Percentiles rank a stretch among this genome's conserved stretches.
Conservation (phyloP, 2,113 vertebrate species). For the Aphyosemion australe region DNA sequence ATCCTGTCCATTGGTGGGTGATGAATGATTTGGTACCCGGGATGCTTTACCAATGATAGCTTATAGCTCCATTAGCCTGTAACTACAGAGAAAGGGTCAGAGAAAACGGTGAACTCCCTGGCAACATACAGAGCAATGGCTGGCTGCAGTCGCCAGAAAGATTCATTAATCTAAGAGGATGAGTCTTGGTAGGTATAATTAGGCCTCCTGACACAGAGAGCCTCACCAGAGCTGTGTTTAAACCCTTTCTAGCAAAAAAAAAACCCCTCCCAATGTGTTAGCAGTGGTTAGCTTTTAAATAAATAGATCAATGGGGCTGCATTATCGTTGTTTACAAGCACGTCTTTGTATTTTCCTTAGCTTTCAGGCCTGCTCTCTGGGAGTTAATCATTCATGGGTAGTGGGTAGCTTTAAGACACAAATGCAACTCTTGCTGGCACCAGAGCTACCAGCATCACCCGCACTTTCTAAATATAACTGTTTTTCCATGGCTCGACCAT, state of each 20-base stretch:
- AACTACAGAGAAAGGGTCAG: slow-evolving; percentile 72
- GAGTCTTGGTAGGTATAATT: slow-evolving; percentile 70
- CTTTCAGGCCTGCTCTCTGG: slow-evolving; percentile 48
- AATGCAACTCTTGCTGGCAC: slow-evolving; percentile 74
- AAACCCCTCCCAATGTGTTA: slow-evolving; percentile 35
- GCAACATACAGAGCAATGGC: slow-evolving; percentile 58
- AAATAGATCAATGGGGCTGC: slow-evolving; percentile 53
- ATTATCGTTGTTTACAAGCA: slow-evolving; percentile 53
- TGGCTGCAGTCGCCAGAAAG: slow-evolving; percentile 56
- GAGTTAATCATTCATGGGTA: slow-evolving; percentile 73
- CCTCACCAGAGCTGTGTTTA: slow-evolving; percentile 48
- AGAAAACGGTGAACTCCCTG: slow-evolving; percentile 63
- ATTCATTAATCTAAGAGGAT: slow-evolving; percentile 76
- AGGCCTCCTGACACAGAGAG: slow-evolving; percentile 70
- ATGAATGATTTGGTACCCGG: slow-evolving; percentile 63
- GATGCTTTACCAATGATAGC: slow-evolving; percentile 70
- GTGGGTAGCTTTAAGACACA: slow-evolving; percentile 73
- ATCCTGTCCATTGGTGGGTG: slow-evolving; percentile 70
- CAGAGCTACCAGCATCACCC: slow-evolving; percentile 69
- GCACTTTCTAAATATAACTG: slow-evolving; percentile 80
- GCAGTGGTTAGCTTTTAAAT: slow-evolving; percentile 46
- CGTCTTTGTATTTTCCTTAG: slow-evolving; percentile 45
- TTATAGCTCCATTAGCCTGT: slow-evolving; percentile 73
- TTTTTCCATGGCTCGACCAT: slow-evolving; percentile 78
- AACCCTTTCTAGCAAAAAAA: slow-evolving; percentile 47